A percentile compares a stretch with the other conserved stretches of the same genome.
These are phyloP conservation scores for Paracentrotus lividus DNA, from an alignment of 53 echinoderm and acorn worm genomes.

Conservation along the genomic window DNA sequence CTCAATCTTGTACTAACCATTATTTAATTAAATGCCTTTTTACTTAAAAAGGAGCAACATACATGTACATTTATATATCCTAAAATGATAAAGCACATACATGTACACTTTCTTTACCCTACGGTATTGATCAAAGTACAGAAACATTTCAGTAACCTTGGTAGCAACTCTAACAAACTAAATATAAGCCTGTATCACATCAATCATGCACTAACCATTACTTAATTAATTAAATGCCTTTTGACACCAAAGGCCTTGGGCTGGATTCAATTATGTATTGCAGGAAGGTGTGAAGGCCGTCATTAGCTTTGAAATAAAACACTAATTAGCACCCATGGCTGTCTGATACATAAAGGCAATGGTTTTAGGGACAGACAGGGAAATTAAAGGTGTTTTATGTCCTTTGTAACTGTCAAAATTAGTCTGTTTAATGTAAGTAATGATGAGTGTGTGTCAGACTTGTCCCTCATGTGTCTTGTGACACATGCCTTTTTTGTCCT, in stretches of 20 bases:
- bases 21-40: background rate
- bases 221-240: constrained; percentile 5
- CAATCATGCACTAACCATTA: background rate
- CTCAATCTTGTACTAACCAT: background rate
- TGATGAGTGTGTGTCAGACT: background rate
- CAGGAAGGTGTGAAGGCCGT: constrained; percentile 33
- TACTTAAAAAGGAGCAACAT: background rate
- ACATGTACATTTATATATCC: too few species aligned
- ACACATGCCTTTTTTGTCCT: background rate
- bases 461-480: background rate
- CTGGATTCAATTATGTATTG: background rate
- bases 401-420: background rate
- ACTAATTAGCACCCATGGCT: background rate
- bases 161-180: background rate
- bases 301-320: constrained; percentile 2
- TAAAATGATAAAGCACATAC: too few species aligned
- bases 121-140: too few species aligned
- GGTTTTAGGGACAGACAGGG: background rate
- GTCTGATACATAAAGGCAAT: background rate
- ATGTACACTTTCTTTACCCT: too few species aligned
- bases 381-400: background rate
- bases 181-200: background rate
- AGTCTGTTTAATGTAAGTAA: background rate
- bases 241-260: background rate
- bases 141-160: background rate